Percentiles rank a stretch among this genome's conserved stretches.
phyloP scores from a whole-genome alignment of 2,797 vertebrate species.

The Girardinus metallicus region DNA sequence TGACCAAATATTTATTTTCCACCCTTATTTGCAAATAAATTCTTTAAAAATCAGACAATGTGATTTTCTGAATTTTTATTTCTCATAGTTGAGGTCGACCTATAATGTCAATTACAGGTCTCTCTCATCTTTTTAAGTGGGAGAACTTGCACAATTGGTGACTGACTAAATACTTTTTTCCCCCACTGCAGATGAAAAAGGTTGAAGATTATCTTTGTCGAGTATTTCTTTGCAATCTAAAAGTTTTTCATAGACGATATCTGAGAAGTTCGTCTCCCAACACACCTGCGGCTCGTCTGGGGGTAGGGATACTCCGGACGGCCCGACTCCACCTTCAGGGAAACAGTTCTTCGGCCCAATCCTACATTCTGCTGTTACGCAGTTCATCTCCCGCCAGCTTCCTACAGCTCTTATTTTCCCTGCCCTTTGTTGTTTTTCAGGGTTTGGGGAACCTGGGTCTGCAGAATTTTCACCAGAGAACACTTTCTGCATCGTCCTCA shows the following conservation, averaged over 20 bases:
- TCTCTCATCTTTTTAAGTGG: no score
- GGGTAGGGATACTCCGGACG: background rate
- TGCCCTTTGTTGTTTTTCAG: conserved; percentile 16
- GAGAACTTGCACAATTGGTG: no score
- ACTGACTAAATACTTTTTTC: no score
- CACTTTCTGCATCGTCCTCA: conserved; percentile 65
- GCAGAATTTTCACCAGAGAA: conserved; percentile 77
- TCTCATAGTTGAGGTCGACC: no score
- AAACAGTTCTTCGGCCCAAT: background rate
- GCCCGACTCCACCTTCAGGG: background rate
- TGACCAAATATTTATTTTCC: no score
- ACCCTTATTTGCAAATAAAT: no score
- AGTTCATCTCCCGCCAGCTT: background rate
- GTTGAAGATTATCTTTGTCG: background rate
- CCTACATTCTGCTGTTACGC: background rate
- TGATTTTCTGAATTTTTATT: no score
- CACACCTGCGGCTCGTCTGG: background rate
- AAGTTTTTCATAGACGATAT: background rate
- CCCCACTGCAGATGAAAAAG: background rate
- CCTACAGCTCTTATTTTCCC: background rate
- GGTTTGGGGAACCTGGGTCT: conserved; percentile 73
- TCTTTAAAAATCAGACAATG: no score
- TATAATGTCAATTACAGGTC: no score
- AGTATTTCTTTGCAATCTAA: no score
- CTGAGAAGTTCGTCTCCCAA: conserved; percentile 4